phyloP scores from a whole-genome alignment of 2,113 vertebrate genomes.

The Apodemus sylvaticus region DNA sequence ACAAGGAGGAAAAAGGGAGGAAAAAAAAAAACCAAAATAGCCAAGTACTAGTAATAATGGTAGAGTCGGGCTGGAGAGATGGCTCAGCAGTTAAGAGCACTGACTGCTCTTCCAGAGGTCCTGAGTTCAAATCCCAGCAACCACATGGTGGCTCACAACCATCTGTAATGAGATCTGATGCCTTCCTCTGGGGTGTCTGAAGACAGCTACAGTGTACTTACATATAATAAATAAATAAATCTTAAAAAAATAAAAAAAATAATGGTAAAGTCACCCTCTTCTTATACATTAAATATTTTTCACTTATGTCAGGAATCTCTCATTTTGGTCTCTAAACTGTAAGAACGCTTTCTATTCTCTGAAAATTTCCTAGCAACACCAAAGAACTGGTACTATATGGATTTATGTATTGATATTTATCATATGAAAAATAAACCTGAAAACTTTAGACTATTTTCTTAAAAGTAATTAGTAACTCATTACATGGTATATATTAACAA shows the following conservation, averaged over 20 bases:
- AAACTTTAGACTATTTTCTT: neutral
- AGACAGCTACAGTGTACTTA: too few species aligned
- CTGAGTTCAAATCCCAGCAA: too few species aligned
- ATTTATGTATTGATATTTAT: neutral
- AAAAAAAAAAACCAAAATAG: neutral
- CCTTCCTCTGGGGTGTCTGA: too few species aligned
- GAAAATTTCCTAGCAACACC: constrained; percentile 3
- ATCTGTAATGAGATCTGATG: too few species aligned
- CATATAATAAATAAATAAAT: too few species aligned
- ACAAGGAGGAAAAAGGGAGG: neutral
- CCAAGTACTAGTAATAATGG: neutral
- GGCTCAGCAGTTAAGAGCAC: too few species aligned
- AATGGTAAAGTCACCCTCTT: neutral
- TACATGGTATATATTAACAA: constrained; percentile 25
- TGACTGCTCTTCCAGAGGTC: too few species aligned
- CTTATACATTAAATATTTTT: neutral
- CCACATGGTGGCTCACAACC: too few species aligned
- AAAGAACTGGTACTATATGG: neutral
- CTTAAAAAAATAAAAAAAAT: too few species aligned
- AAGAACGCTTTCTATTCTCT: neutral
- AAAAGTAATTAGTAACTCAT: constrained; percentile 21
- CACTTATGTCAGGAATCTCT: constrained; percentile 6
- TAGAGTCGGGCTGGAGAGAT: neutral
- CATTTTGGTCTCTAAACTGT: neutral
- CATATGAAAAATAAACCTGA: constrained; percentile 21